phyloP scores from a whole-genome alignment of 2,888 invertebrate species.

The Abrostola tripartita region DNA sequence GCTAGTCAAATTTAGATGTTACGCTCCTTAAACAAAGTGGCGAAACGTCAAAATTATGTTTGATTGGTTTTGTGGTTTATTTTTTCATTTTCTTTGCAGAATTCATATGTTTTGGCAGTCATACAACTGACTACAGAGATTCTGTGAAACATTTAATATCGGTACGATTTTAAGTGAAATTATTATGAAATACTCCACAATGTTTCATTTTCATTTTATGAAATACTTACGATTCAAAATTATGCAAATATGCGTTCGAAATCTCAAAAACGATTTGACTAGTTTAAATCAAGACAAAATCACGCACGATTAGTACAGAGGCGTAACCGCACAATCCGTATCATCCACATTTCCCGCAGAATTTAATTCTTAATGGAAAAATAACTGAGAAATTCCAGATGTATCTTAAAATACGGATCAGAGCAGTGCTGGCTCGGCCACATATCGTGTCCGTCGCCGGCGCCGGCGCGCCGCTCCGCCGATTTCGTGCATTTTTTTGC shows the following conservation, averaged over 20 bases:
- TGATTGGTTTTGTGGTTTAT: too few relatives aligned
- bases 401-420: conserved; percentile 49
- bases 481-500: conserved; percentile 86
- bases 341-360: conserved; percentile 22
- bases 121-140: too few relatives aligned
- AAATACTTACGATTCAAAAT: not conserved
- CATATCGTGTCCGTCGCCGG: conserved; percentile 65
- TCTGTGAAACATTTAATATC: too few relatives aligned
- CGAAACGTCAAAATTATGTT: too few relatives aligned
- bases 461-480: conserved; percentile 77
- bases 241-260: not conserved
- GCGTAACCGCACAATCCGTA: conserved; percentile 28
- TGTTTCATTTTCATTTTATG: too few relatives aligned
- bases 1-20: too few relatives aligned
- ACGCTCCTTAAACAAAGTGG: too few relatives aligned
- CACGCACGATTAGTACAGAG: conserved; percentile 11
- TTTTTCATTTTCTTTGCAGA: too few relatives aligned
- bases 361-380: conserved; percentile 26
- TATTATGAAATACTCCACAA: too few relatives aligned
- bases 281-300: conserved; percentile 25
- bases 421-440: conserved; percentile 46
- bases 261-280: conserved; percentile 4
- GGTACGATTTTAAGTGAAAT: too few relatives aligned
- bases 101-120: too few relatives aligned
- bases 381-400: conserved; percentile 24